Base-by-base conservation (phyloP, 2,888 invertebrate species). In the Stenichneumon culpator region DNA sequence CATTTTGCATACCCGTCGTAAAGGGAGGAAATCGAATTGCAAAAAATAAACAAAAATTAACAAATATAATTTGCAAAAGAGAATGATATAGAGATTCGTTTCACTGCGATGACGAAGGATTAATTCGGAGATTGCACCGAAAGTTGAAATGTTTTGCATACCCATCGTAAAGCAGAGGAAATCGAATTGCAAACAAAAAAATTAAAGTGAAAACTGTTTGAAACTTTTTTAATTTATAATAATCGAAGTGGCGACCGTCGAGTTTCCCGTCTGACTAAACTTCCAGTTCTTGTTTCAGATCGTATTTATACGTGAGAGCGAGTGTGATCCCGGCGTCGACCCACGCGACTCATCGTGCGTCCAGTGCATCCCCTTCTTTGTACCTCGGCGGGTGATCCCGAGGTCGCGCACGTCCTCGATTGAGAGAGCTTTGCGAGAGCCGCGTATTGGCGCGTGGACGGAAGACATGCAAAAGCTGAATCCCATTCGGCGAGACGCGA, bases 271-370 rank as follows among this genome's bases (percentile, higher is more conserved):
- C 44, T 14, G 73, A 91, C 90, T 91, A 89, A 91, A 87, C 86
- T 84, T 80, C 39, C 80, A 52, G 57, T 39, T 78, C 47, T 39
- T 60, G 47, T 54, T 5, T 28, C 47, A 77, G 70, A 87, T 88
- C 87, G 89, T 91, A 90, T 91, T 91, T 91, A 91, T 91, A 91
- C 79, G 74, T 50, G 84, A 50, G n/a, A 68, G 25, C 63, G 39
- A 65, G 52, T 28, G 28, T 11, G 28, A 36, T 25, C 47, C 22
- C 52, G 63, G 44, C 63, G 50, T 32, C 70, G 72, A 69, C 82
- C 80, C 87, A 87, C 86, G 83, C 86, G 86, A 84, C 84, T 79
- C 79, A 50, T 72, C 73, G 68, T 73, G 28, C 50, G 39, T 60
- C 16, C 50, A 44, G 14, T 14, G 52, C 28, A 54, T 28, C 84